A percentile compares a stretch with the other conserved stretches of the same genome.
Conservation (phyloP, 37 sponge, comb jelly and placozoan genomes). For the Crambe crambe region DNA sequence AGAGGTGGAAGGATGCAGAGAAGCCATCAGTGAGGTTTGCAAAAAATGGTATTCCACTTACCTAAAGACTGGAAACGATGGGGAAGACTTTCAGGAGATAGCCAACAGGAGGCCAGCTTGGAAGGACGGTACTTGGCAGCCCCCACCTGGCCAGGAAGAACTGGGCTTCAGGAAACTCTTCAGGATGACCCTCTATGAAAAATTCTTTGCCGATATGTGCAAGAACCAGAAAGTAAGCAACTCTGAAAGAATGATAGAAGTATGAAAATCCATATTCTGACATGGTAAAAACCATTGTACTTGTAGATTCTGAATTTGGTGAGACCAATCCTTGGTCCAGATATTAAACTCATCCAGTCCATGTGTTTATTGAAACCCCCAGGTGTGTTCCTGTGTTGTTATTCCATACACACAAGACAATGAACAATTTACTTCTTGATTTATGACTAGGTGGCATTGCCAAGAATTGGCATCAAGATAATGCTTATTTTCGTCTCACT, state of each 20-base stretch:
- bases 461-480: constrained; percentile 79
- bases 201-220: constrained; percentile 35
- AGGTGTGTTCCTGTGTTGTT: too few relatives aligned
- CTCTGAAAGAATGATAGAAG: too few relatives aligned
- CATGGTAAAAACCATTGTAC: too few relatives aligned
- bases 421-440: too few relatives aligned
- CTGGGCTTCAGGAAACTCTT: constrained; percentile 47
- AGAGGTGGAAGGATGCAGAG: constrained; percentile 43
- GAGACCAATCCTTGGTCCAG: too few relatives aligned
- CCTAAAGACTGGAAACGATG: constrained; percentile 19
- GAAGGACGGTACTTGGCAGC: constrained; percentile 32
- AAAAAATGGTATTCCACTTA: constrained; percentile 43
- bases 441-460: constrained; percentile 36
- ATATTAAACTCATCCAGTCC: constrained; percentile 66
- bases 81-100: constrained; percentile 58
- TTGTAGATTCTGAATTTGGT: too few relatives aligned
- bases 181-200: constrained; percentile 29
- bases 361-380: constrained; percentile 77
- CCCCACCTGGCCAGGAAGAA: constrained; percentile 23
- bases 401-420: too few relatives aligned
- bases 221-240: constrained; percentile 53
- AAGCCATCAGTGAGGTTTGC: constrained; percentile 32
- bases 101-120: constrained; percentile 63
- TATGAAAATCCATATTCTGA: too few relatives aligned
- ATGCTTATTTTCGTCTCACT: constrained; percentile 69